These are phyloP conservation scores for Mercenaria mercenaria DNA, from an alignment of 1,140 invertebrate species.

Conservation along the genomic window DNA sequence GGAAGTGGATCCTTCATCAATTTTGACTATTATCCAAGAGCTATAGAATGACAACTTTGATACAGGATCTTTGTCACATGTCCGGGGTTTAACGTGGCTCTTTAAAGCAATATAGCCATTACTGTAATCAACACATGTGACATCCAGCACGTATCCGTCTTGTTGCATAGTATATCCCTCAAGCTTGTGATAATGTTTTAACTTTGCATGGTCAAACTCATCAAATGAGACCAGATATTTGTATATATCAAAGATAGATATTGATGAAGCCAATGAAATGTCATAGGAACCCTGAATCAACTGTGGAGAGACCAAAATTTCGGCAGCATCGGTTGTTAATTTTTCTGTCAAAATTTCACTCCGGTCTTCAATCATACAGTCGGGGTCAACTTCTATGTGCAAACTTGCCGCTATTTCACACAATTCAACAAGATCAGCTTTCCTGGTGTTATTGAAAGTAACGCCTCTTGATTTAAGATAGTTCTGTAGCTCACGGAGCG, in stretches of 20 bases:
- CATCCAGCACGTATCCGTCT: conserved; percentile 47
- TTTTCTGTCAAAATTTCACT: not conserved
- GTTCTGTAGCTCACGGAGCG: not conserved
- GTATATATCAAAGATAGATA: conserved; percentile 1
- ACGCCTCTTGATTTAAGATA: not conserved
- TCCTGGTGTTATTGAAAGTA: not conserved
- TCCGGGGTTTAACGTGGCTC: conserved; percentile 29
- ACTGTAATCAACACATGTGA: too few species aligned
- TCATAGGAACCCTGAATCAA: not conserved
- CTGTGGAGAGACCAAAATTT: not conserved
- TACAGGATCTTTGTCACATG: conserved; percentile 29
- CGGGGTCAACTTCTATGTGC: conserved; percentile 3
- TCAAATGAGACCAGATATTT: conserved; percentile 39
- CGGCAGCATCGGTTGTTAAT: not conserved
- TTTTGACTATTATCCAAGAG: not conserved
- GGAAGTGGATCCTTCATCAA: too few species aligned
- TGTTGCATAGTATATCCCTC: conserved; percentile 44
- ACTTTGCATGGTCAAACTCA: conserved; percentile 2
- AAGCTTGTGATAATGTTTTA: conserved; percentile 49
- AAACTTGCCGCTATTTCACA: not conserved
- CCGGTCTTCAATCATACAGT: not conserved
- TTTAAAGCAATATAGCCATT: conserved; percentile 25
- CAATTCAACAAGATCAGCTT: not conserved
- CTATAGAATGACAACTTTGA: conserved; percentile 25
- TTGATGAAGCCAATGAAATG: not conserved